Percentiles rank a stretch among this genome's conserved stretches.
phyloP scores from a whole-genome alignment of 2,113 vertebrate genomes.

The Gavia stellata region DNA sequence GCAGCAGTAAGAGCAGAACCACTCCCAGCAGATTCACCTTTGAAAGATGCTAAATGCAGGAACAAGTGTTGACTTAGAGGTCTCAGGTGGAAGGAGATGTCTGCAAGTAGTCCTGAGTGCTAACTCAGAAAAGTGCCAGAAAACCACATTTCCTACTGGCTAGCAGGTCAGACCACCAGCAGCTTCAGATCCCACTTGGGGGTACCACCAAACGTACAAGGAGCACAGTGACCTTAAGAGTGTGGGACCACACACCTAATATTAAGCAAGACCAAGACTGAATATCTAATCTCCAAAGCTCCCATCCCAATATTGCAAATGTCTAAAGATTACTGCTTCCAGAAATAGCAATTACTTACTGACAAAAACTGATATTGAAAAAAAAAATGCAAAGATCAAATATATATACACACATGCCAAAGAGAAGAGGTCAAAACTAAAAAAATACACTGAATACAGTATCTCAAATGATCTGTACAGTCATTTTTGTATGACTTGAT shows the following conservation, averaged over 20 bases:
- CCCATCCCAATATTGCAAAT: not conserved
- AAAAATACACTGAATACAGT: not conserved
- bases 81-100: not conserved
- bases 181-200: not conserved
- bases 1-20: not conserved
- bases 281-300: not conserved
- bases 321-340: not conserved
- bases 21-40: not conserved
- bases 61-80: not conserved
- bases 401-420: not conserved
- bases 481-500: not conserved
- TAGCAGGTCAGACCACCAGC: not conserved
- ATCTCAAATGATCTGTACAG: not conserved
- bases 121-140: not conserved
- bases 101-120: not conserved
- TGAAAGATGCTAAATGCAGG: not conserved
- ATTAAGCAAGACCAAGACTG: not conserved
- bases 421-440: not conserved
- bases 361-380: not conserved
- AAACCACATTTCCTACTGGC: not conserved
- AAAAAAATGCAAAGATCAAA: not conserved
- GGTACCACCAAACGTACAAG: not conserved
- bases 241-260: accelerated
- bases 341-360: not conserved
- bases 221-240: not conserved